Evolutionary conservation across 2,888 invertebrate genomes (phyloP), one percentile per base, ranked within the genome.

Genomic region (Oscheius myriophilus): DNA sequence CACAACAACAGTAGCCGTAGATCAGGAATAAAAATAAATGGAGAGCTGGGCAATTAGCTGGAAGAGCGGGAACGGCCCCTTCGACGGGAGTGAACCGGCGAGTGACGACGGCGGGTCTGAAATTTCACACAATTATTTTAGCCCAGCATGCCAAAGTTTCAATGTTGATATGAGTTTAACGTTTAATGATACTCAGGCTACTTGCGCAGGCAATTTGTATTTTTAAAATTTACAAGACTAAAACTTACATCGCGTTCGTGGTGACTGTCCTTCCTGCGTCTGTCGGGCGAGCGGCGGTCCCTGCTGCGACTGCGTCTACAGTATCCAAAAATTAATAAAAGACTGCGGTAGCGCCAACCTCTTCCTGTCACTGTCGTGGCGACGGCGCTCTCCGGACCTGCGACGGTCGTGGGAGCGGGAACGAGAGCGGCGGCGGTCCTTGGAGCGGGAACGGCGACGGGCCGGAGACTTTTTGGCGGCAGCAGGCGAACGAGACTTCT

Each of bases 31-130:
- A 33, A 3, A 33, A 33, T 33, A 3, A 33, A 6, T 33, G 33
- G 33, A 33, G 33, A 33, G n/a, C n/a, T n/a, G 33, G 33, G 33
- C 33, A 23, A 45, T 45, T 61, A 61, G 39, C 61, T 61, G 14
- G 61, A 61, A 2, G 58, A 58, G 43, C 58, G 57, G 11, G 46
- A 59, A 9, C 61, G 61, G 45, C 61, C n/a, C 16, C 46, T 49
- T 33, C 49, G 39, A 33, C 61, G 61, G 25, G 59, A 43, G 21
- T 14, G 59, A 14, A 49, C 23, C 23, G 26, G 12, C 26, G 53
- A 61, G 18, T 49, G 46, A 2, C 61, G 61, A 46, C 61, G 61
- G 16, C 49, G 49, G 26, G 26, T 25, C 57, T 57, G 11, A n/a
- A 57, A 41, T 9, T 33, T 9, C 33, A 21, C n/a, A n/a, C n/a